Base-by-base conservation (phyloP, 2,113 vertebrate species). In the Elephantulus edwardii region DNA sequence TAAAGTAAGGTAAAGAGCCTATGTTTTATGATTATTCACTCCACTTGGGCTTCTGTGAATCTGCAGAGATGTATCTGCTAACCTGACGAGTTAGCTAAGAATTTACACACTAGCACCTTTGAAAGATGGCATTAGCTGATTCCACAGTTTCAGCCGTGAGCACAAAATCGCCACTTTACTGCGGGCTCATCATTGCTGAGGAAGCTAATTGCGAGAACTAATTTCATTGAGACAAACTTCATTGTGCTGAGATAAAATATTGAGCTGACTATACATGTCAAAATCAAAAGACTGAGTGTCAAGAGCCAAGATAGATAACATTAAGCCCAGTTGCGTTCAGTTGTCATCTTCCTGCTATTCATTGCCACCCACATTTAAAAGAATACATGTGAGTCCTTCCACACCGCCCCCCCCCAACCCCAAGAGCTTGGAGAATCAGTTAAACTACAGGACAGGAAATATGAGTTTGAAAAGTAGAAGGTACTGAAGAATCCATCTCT, bases 211-310 rank as follows among this genome's bases (percentile, higher is more conserved):
- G 85, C 60, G 88, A 79, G 68, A 96, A 95, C 93, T 96, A 80
- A 94, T 97, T 97, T 96, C 95, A 93, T 33, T 22, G 83, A 94
- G 30, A 93, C 42, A 54, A 75, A 95, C 68, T 95, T 95, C 83
- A 89, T 75, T 88, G 90, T 91, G 64, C 72, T 96, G 71, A 96
- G 97, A 95, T 95, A 96, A 97, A 97, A 96, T 85, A 94, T 71
- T 71, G 75, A 93, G 40, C 85, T 90, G 50, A 50, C 44, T 94
- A 66, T 81, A 75, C 38, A 89, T 91, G 77, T 86, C 93, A 89
- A 93, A 96, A 92, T 96, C 83, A 95, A 76, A 93, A 97, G 89
- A 96, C 75, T 89, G 58, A 71, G 38, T 35, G 85, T 54, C 90
- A 89, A 88, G 52, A 87, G 66, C 60, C 91, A 93, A 74, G 75